A percentile compares a stretch with the other conserved stretches of the same genome.
These are phyloP conservation scores for Anas flavirostris DNA, from an alignment of 2,797 vertebrate genomes.

Conservation along the genomic window DNA sequence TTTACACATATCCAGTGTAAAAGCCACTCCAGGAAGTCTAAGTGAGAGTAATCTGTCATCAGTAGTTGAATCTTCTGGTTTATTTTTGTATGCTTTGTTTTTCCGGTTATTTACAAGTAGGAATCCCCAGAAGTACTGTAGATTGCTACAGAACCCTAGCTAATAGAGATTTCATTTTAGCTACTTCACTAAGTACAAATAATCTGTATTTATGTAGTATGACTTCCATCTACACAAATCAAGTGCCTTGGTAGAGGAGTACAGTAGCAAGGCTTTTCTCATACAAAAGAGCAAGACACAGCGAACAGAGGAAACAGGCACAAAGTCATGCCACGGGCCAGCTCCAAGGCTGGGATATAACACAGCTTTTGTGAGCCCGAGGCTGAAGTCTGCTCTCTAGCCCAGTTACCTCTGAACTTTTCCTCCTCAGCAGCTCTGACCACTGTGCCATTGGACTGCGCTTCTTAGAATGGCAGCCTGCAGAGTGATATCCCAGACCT, in stretches of 20 bases:
- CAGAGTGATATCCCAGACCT: background rate
- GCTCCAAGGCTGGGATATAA: background rate
- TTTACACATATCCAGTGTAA: background rate
- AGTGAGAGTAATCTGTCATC: background rate
- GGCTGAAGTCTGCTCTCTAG: background rate
- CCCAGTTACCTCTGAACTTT: background rate
- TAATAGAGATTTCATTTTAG: slow-evolving; percentile 18
- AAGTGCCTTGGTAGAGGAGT: background rate
- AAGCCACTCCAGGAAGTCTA: background rate
- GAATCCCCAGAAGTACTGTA: background rate
- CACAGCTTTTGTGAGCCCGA: background rate
- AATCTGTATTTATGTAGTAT: background rate
- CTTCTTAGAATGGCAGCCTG: background rate
- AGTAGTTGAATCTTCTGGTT: background rate
- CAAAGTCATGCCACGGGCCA: background rate
- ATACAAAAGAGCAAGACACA: background rate
- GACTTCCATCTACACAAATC: background rate
- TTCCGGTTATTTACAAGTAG: slow-evolving; percentile 33
- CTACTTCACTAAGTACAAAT: background rate
- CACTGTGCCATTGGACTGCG: background rate
- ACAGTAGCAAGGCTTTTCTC: background rate
- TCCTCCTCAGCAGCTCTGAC: background rate
- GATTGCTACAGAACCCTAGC: background rate
- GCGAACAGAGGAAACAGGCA: background rate
- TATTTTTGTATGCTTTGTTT: slow-evolving; percentile 38